phyloP scores from a whole-genome alignment of 2,888 invertebrate genomes.

The Macrostomum cliftonense region DNA sequence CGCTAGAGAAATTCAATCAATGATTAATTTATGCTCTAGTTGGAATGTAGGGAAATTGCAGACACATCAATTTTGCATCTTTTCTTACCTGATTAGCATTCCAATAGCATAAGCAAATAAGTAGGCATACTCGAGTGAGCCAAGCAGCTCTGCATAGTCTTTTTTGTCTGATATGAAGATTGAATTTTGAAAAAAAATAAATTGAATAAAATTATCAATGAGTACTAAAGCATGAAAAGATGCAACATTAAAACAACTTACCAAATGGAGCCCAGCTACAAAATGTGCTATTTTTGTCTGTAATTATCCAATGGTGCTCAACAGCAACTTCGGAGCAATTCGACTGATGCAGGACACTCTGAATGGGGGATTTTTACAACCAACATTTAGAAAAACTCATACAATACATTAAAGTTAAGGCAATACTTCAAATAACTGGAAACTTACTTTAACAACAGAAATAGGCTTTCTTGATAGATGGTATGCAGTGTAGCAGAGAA shows the following conservation, averaged over 20 bases:
- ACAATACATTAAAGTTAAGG: no score
- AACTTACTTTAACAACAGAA: conserved; percentile 51
- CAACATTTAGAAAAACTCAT: background rate
- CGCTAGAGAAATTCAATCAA: conserved; percentile 41
- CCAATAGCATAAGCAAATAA: conserved; percentile 73
- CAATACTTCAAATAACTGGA: no score
- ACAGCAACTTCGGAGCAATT: conserved; percentile 48
- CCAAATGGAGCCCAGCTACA: conserved; percentile 37
- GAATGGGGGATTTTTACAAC: conserved; percentile 41
- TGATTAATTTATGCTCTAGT: background rate
- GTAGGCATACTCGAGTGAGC: conserved; percentile 71
- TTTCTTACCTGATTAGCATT: conserved; percentile 58
- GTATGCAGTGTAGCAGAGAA: conserved; percentile 68
- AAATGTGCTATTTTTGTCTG: conserved; percentile 43
- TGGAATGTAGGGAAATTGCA: background rate
- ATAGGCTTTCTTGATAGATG: conserved; percentile 81
- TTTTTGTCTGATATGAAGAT: background rate
- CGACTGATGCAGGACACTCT: conserved; percentile 58
- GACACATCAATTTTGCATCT: background rate
- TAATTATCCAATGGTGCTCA: background rate
- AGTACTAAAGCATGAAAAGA: background rate
- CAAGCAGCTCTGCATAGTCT: conserved; percentile 42
- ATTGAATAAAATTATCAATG: background rate
- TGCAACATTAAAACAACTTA: conserved; percentile 13
- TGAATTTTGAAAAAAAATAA: background rate